Evolutionary conservation across 2,797 vertebrate genomes (phyloP), one percentile per base, ranked within the genome.

Genomic region (Xiphorhynchus erythropygius): DNA sequence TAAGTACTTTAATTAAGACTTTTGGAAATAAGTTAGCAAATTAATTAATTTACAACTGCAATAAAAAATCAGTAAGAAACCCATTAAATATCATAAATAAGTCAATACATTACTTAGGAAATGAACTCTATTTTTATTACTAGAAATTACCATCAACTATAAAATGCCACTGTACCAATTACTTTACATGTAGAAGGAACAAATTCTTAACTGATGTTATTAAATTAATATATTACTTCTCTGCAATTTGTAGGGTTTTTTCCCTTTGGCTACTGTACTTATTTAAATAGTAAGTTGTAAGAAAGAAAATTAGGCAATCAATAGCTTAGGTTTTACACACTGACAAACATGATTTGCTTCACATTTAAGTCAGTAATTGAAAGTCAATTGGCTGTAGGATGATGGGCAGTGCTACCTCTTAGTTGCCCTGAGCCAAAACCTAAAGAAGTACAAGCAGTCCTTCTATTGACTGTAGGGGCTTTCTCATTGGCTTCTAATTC

Each of bases 61-160:
- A 97, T 97, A 97, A 97, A 97, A 97, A 97, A 89, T 97, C 97
- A 82, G 93, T 96, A 96, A 95, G 97, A 97, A 92, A 84, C 70
- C 83, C 96, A 97, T 96, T 98, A 97, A 97, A 95, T 95, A 93
- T 96, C 93, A 97, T 98, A 98, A 98, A 97, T 97, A 98, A 97
- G 96, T 98, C 97, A 97, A 98, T 97, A 97, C 93, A 97, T 97
- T 97, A 97, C 96, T 97, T 94, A 97, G 90, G 96, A 96, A 97
- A 97, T 96, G 59, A 97, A 92, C 94, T 97, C 87, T 96, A 75
- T 95, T 98, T 96, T 98, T 98, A 98, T 97, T 97, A 96, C 95
- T 94, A 97, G 95, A 97, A 98, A 97, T 97, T 94, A 96, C 94
- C 73, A 94, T 97, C 95, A 93, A 95, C 97, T 97, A 97, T 94